Evolutionary conservation across 2,797 vertebrate species (phyloP).

Genomic region (Strix occidentalis): DNA sequence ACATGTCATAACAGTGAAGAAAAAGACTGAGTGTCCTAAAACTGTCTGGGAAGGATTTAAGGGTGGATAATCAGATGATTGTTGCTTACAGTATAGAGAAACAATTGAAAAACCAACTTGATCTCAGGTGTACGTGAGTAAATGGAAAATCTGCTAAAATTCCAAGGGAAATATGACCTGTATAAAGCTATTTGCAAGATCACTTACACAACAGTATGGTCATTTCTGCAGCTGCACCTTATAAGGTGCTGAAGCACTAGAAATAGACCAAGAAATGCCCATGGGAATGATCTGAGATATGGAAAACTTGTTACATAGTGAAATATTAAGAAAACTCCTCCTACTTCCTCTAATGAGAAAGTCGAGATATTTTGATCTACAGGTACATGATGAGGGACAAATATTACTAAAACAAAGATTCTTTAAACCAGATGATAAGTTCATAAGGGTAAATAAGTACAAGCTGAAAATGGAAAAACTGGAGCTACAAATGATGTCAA

Average conservation of each 20-base stretch:
- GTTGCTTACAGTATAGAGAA: background rate
- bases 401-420: background rate
- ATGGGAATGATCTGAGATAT: background rate
- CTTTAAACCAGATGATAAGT: background rate
- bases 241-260: background rate
- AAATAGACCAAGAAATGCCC: background rate
- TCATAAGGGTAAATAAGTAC: background rate
- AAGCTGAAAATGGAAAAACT: background rate
- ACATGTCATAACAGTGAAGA: background rate
- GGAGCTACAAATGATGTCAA: background rate
- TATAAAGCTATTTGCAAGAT: background rate
- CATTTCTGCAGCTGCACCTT: background rate
- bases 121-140: background rate
- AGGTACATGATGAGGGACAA: background rate
- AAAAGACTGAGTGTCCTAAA: background rate
- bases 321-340: background rate
- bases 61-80: background rate
- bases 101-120: accelerated
- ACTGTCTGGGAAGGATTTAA: background rate
- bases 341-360: background rate
- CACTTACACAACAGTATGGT: background rate
- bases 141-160: background rate
- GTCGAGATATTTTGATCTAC: background rate
- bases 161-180: background rate
- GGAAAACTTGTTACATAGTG: background rate